These are phyloP conservation scores for Aplysia californica DNA, from an alignment of 1,140 invertebrate species.

Conservation along the genomic window DNA sequence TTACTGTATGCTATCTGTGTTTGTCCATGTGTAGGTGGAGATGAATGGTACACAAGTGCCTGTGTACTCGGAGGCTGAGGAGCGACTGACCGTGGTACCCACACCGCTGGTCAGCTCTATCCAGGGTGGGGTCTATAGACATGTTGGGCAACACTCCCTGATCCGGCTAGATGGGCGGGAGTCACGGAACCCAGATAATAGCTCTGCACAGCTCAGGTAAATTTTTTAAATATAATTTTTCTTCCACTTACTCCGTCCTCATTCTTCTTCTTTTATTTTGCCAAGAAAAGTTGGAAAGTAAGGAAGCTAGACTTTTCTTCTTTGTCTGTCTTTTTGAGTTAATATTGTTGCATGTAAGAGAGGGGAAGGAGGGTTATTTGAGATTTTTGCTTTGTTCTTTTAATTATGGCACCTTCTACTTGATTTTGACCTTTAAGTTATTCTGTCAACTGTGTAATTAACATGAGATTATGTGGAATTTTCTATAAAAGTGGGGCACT, in stretches of 20 bases:
- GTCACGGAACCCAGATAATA: conserved; percentile 37
- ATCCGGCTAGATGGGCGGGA: conserved; percentile 37
- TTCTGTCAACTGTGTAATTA: too few relatives aligned
- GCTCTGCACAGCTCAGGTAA: conserved; percentile 12
- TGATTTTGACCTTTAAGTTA: too few relatives aligned
- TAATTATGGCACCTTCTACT: too few relatives aligned
- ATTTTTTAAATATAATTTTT: neutral
- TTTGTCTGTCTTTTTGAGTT: neutral
- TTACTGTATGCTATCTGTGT: too few relatives aligned
- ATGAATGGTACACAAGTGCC: conserved; percentile 40
- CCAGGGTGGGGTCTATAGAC: conserved; percentile 36
- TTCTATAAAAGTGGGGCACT: too few relatives aligned
- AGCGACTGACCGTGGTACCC: conserved; percentile 26
- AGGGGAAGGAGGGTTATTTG: too few relatives aligned
- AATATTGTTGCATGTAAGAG: neutral
- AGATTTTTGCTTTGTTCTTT: too few relatives aligned
- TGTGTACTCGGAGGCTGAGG: conserved; percentile 33
- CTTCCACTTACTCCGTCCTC: neutral
- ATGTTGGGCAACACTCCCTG: conserved; percentile 8
- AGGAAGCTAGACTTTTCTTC: neutral
- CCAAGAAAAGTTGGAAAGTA: neutral
- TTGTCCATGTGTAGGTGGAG: conserved; percentile 44
- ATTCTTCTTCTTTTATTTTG: neutral
- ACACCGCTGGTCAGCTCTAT: conserved; percentile 33
- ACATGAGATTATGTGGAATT: too few relatives aligned